phyloP scores from a whole-genome alignment of 1,140 invertebrate species.

The Glossosoma conforme region DNA sequence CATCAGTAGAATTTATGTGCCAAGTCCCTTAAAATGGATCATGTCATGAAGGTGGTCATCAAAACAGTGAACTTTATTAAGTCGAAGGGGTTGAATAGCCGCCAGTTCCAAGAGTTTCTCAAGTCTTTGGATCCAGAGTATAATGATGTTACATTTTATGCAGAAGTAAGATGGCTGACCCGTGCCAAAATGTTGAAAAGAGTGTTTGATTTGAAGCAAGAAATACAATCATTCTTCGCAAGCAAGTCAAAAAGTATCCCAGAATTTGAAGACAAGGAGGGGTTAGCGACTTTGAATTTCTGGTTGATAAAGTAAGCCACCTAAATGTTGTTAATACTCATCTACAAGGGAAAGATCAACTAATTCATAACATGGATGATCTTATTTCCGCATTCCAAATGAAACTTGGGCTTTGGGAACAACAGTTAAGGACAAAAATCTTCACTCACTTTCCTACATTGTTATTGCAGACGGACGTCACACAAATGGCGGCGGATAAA shows the following conservation, averaged over 20 bases:
- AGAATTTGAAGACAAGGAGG: no score
- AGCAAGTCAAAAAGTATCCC: constrained; percentile 25
- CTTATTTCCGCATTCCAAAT: no score
- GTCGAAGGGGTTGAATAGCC: constrained; percentile 34
- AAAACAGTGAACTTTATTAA: constrained; percentile 35
- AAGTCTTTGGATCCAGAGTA: constrained; percentile 34
- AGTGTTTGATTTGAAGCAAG: constrained; percentile 29
- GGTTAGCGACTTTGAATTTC: no score
- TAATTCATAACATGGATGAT: no score
- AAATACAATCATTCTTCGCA: constrained; percentile 27
- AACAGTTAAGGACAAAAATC: no score
- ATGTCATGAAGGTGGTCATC: constrained; percentile 36
- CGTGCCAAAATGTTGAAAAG: constrained; percentile 32
- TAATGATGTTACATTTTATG: constrained; percentile 33
- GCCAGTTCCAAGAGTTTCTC: constrained; percentile 36
- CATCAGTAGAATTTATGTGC: constrained; percentile 35
- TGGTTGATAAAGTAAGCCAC: no score
- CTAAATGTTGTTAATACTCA: no score
- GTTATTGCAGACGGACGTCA: no score
- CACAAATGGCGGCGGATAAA: no score
- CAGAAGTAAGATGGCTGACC: constrained; percentile 35
- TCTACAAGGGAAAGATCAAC: no score
- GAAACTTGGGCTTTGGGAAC: no score
- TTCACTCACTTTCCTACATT: no score
- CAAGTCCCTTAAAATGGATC: constrained; percentile 30